Evolutionary conservation across 2,797 vertebrate genomes (phyloP).

Genomic region (Dermochelys coriacea): DNA sequence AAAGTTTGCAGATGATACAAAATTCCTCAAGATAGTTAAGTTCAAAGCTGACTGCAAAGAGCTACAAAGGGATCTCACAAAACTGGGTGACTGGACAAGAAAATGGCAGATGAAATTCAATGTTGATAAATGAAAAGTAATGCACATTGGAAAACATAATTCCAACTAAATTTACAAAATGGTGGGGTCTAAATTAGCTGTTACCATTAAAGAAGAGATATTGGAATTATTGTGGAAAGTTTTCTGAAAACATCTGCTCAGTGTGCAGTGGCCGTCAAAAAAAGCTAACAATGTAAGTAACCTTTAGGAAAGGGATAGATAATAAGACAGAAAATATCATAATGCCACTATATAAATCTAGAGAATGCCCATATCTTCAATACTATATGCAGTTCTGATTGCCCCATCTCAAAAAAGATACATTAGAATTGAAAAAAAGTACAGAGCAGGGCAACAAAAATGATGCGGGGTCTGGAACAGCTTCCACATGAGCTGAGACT

Average conservation of each 20-base stretch:
- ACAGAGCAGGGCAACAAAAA: background rate
- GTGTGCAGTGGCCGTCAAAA: background rate
- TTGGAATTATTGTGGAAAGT: background rate
- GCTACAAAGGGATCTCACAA: background rate
- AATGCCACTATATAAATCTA: background rate
- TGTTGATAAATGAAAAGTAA: background rate
- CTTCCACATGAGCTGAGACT: background rate
- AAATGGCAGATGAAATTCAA: background rate
- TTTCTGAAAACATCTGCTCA: background rate
- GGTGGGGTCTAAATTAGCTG: background rate
- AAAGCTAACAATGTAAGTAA: background rate
- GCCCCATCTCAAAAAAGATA: background rate
- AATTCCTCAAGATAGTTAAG: background rate
- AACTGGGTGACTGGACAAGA: background rate
- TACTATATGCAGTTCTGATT: background rate
- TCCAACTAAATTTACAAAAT: background rate
- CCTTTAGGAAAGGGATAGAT: background rate
- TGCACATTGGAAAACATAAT: background rate
- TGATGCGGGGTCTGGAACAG: background rate
- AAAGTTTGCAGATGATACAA: no score
- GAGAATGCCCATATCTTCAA: background rate
- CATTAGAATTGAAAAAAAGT: background rate
- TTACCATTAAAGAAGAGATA: background rate
- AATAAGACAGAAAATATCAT: background rate
- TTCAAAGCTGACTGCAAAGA: background rate